Conservation (phyloP, 2,113 vertebrate genomes). For the Martes martes region DNA sequence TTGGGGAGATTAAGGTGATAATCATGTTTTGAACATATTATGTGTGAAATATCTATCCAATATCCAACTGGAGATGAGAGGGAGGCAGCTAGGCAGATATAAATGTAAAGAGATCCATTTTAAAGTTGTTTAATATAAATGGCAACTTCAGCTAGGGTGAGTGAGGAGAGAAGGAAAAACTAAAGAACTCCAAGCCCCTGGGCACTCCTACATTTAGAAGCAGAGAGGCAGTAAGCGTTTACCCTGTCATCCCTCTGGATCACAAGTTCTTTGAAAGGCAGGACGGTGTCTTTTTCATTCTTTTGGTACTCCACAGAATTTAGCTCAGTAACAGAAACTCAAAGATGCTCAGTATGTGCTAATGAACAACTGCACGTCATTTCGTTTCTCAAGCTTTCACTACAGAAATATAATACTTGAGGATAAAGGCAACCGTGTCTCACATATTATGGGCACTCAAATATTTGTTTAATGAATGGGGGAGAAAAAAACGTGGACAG, state of each 20-base stretch:
- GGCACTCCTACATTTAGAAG: not conserved
- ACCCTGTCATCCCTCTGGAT: not conserved
- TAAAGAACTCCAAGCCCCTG: not conserved
- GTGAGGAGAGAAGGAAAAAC: constrained; percentile 1
- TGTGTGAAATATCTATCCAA: not conserved
- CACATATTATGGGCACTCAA: not conserved
- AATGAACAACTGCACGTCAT: not conserved
- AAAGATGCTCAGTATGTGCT: not conserved
- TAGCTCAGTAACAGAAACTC: not conserved
- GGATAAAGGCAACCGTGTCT: not conserved
- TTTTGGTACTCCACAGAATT: not conserved
- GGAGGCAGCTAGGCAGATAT: not conserved
- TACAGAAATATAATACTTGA: not conserved
- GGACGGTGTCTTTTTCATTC: not conserved
- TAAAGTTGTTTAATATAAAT: not conserved
- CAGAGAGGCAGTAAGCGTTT: not conserved
- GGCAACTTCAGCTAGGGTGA: not conserved
- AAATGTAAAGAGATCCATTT: constrained; percentile 12
- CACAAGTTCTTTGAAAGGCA: not conserved
- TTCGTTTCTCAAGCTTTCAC: constrained; percentile 26
- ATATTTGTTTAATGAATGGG: not conserved
- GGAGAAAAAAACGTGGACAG: not conserved
- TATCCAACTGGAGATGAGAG: not conserved
- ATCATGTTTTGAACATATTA: not conserved
- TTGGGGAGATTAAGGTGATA: not conserved